These are phyloP conservation scores for Caenorhabditis elegans DNA, from an alignment of 1,140 invertebrate genomes.

Conservation along the genomic window DNA sequence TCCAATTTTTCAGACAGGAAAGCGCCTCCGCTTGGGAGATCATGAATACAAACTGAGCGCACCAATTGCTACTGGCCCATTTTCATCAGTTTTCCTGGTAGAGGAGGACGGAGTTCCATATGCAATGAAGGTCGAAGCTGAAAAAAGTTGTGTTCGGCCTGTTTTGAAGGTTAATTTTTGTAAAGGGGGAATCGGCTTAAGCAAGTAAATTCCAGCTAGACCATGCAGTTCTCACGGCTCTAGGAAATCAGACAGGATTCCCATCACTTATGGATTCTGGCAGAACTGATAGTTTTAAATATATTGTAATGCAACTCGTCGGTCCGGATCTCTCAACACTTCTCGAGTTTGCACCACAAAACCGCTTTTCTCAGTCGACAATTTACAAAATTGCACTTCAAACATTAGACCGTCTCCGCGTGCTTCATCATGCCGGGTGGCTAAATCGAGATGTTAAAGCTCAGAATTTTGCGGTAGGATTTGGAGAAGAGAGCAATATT, in stretches of 20 bases:
- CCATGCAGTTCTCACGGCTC: not conserved
- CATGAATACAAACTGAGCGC: not conserved
- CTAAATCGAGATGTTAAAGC: conserved; percentile 27
- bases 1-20: not conserved
- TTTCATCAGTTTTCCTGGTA: not conserved
- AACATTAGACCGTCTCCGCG: conserved; percentile 2
- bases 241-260: conserved; percentile 13
- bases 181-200: too few species aligned
- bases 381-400: conserved; percentile 15
- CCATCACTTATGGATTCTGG: not conserved
- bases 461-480: conserved; percentile 3
- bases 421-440: conserved; percentile 10
- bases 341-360: not conserved
- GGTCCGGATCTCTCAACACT: conserved; percentile 39
- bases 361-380: not conserved
- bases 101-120: conserved; percentile 6
- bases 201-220: not conserved
- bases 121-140: conserved; percentile 2
- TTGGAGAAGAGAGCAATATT: not conserved
- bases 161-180: not conserved
- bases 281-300: conserved; percentile 37
- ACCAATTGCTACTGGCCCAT: not conserved
- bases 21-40: not conserved
- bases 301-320: conserved; percentile 40
- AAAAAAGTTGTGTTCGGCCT: not conserved